Conservation (phyloP, 2,797 vertebrate species). For the Sebastes hopkinsi region DNA sequence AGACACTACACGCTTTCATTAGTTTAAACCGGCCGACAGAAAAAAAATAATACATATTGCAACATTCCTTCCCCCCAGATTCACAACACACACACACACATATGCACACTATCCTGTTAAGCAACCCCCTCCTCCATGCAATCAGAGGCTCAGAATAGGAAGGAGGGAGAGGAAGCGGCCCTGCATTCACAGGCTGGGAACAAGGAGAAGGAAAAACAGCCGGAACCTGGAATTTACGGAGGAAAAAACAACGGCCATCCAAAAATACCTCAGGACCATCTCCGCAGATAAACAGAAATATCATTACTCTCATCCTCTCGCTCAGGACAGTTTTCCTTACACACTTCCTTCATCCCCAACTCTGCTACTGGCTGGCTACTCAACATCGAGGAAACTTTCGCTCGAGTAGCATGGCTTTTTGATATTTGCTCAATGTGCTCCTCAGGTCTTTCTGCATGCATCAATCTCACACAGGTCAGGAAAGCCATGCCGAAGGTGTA, state of each 20-base stretch:
- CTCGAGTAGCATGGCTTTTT: neutral
- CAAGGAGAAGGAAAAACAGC: constrained; percentile 83
- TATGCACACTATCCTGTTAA: constrained; percentile 67
- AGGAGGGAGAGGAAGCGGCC: constrained; percentile 85
- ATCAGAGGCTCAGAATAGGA: constrained; percentile 88
- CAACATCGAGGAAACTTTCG: constrained; percentile 18
- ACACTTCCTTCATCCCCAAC: constrained; percentile 54
- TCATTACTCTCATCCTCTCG: constrained; percentile 75
- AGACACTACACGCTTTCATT: constrained; percentile 60
- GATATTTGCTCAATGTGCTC: neutral
- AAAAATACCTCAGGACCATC: constrained; percentile 85
- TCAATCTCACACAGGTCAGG: neutral
- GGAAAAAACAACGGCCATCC: constrained; percentile 86
- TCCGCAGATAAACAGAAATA: constrained; percentile 85
- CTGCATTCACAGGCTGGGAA: constrained; percentile 86
- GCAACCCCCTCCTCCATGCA: constrained; percentile 76
- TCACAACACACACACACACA: constrained; percentile 32
- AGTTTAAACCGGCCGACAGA: constrained; percentile 48
- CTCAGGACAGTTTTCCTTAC: constrained; percentile 61
- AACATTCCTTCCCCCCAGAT: constrained; percentile 53
- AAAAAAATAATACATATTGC: constrained; percentile 60
- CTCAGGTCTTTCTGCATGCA: constrained; percentile 13
- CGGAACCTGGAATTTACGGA: constrained; percentile 87
- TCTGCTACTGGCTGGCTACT: neutral
- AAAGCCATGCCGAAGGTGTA: constrained; percentile 35